Conservation (phyloP, 2,113 vertebrate species). For the Acanthisitta chloris region DNA sequence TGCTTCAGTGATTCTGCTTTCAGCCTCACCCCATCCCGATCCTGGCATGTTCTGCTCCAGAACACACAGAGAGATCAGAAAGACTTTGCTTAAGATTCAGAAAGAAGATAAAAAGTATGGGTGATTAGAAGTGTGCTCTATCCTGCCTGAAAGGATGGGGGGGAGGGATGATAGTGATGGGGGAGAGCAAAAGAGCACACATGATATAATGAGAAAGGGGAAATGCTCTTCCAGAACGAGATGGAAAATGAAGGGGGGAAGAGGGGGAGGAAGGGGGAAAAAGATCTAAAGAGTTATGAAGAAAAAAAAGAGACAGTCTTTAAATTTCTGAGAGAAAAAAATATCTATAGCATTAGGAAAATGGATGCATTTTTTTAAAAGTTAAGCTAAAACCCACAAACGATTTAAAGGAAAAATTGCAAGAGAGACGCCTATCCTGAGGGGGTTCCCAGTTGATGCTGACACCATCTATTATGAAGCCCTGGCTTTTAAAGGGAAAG, state of each 20-base stretch:
- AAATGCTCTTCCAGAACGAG: not conserved
- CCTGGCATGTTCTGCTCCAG: not conserved
- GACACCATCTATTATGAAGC: not conserved
- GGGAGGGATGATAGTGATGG: not conserved
- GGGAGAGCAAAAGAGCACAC: not conserved
- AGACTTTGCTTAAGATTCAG: conserved; percentile 10
- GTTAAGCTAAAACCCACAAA: not conserved
- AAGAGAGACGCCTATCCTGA: not conserved
- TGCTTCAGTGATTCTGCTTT: conserved; percentile 9
- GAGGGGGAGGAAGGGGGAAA: not conserved
- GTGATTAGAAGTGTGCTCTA: not conserved
- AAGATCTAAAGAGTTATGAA: not conserved
- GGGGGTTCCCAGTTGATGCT: not conserved
- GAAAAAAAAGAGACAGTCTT: not conserved
- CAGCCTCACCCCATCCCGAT: not conserved
- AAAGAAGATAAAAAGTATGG: not conserved
- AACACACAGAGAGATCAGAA: conserved; percentile 58
- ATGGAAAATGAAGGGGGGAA: not conserved
- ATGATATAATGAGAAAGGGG: not conserved
- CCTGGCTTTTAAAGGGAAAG: not conserved
- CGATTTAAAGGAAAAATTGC: not conserved
- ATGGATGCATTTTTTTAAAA: not conserved
- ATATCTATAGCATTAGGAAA: not conserved
- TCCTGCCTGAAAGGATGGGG: not conserved
- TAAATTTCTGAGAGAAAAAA: not conserved